These are phyloP conservation scores for Drosophila merina DNA, from an alignment of 2,888 invertebrate species.

Conservation along the genomic window DNA sequence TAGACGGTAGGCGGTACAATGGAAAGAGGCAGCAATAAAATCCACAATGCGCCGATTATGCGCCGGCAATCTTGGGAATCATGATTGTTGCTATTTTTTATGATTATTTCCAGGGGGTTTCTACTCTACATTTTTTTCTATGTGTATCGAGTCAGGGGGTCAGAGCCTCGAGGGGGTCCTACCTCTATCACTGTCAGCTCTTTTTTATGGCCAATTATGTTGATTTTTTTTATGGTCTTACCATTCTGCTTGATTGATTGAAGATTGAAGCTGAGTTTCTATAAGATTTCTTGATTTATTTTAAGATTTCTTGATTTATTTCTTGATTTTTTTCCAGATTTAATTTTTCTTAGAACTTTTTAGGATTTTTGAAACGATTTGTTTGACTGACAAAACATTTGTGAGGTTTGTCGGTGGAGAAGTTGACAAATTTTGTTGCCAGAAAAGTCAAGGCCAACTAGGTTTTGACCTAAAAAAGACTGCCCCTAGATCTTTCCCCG, in stretches of 20 bases:
- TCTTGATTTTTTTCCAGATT: neutral
- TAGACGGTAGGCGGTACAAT: conserved; percentile 10
- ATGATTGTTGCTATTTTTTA: conserved; percentile 49
- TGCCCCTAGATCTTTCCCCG: too few relatives aligned
- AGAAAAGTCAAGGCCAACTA: neutral
- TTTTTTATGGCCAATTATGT: conserved; percentile 44
- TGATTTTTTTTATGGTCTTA: conserved; percentile 1
- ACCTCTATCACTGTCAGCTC: conserved; percentile 36
- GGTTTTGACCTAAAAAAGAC: too few relatives aligned
- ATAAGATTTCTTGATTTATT: conserved; percentile 3
- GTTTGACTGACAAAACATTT: neutral
- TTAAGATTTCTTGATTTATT: conserved; percentile 1
- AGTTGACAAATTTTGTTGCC: neutral
- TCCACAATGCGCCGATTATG: conserved; percentile 75
- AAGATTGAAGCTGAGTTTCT: neutral
- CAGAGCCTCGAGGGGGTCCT: too few relatives aligned
- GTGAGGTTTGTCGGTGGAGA: neutral
- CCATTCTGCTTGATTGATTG: conserved; percentile 10
- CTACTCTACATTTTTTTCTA: conserved; percentile 5
- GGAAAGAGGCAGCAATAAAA: conserved; percentile 42
- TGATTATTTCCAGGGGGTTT: conserved; percentile 16
- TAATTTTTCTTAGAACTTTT: neutral
- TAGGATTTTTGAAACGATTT: neutral
- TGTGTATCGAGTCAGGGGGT: too few relatives aligned
- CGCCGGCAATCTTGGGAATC: conserved; percentile 72